phyloP scores from a whole-genome alignment of 2,113 vertebrate species.

The Centrocercus urophasianus region DNA sequence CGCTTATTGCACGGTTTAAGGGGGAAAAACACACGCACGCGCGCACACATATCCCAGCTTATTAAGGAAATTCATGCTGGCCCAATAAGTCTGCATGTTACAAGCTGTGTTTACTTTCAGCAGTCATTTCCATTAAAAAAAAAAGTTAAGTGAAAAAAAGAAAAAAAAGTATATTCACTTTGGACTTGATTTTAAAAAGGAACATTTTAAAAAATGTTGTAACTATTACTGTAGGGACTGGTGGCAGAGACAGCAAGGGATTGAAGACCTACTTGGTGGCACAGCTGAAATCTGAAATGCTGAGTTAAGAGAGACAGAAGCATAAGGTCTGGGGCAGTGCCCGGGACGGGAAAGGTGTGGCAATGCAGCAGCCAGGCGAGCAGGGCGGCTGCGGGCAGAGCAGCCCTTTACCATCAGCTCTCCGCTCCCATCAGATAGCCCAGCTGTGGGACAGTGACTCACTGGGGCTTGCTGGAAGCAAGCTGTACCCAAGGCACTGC shows the following conservation, averaged over 20 bases:
- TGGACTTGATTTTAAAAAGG: constrained; percentile 40
- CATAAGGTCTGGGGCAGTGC: neutral
- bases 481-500: neutral
- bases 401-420: neutral
- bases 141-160: neutral
- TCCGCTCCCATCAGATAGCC: neutral
- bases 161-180: constrained; percentile 52
- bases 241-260: constrained; percentile 8
- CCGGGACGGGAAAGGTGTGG: neutral
- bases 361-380: neutral
- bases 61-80: constrained; percentile 61
- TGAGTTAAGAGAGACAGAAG: neutral
- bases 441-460: constrained; percentile 8
- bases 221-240: constrained; percentile 26
- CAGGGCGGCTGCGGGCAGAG: neutral
- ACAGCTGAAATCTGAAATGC: neutral
- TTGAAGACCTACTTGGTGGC: neutral
- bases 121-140: constrained; percentile 57
- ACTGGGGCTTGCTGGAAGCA: neutral
- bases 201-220: neutral
- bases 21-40: neutral
- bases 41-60: constrained; percentile 2
- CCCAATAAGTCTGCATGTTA: constrained; percentile 70
- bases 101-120: constrained; percentile 72
- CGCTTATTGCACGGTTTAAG: constrained; percentile 57